Base-by-base conservation (phyloP, 2,888 invertebrate genomes). In the Parascotia fuliginaria region DNA sequence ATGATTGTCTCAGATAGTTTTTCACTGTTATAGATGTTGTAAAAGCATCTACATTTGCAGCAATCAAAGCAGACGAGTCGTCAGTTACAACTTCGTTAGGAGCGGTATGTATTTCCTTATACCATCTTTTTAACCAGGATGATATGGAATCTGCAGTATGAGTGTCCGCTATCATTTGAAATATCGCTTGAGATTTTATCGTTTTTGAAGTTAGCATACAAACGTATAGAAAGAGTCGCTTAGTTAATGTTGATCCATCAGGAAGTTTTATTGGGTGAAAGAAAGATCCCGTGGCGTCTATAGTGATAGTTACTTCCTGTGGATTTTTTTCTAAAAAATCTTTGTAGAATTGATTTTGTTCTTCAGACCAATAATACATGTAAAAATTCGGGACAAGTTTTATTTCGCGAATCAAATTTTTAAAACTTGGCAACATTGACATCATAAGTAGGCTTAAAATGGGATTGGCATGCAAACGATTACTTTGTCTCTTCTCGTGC, bases 81-180 rank as follows among this genome's bases (percentile, higher is more conserved):
- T 48, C 48, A 48, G 48, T 48, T 44, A 44, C 29, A 39, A 50
- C 15, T 40, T 50, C 50, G 29, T 36, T 34, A 50, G 50, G 50
- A 24, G 43, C 40, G 36, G 36, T 40, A 44, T 36, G 40, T 44
- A 44, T 31, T 36, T 44, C 44, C 19, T 29, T 49, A 39, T 38
- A 39, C 49, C 43, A 49, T 49, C 34, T 49, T 43, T 39, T 49
- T 40, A 50, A 44, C 44, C 50, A 50, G 11, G 43, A 50, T 24
- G 39, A 50, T 50, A 50, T 40, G 34, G 49, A 50, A 44, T 50
- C 43, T 34, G 49, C 29, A 29, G 49, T 50, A 34, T 50, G 43
- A 29, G 33, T 39, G 24, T 50, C 47, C 19, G 47, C 14, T 41
- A 47, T 47, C 47, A 47, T 15, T 47, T 47, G 47, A 29, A 28